Base-by-base conservation (phyloP, 2,113 vertebrate genomes). In the Perca fluviatilis region DNA sequence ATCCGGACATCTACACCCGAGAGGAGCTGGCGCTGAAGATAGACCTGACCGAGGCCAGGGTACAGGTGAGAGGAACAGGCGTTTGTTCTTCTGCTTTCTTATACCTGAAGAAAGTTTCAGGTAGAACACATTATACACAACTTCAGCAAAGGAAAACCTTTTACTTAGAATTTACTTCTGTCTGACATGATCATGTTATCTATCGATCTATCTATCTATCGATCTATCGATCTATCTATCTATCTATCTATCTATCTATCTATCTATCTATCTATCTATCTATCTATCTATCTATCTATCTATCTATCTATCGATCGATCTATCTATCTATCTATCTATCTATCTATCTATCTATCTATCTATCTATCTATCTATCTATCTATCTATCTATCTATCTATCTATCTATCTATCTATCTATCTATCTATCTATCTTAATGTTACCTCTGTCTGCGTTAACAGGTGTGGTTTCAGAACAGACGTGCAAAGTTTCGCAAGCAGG, bases 401-500 rank as follows among this genome's bases (percentile, higher is more conserved):
- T 1, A n/a, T 64, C 19, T 5, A 21, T 33, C 18, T n/a, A 5
- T 60, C 11, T 56, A 19, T 40, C 12, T 9, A 6, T 63, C 1
- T n/a, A 30, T 78, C 9, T 40, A 2, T 30, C 25, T 18, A 56
- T 11, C 6, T 57, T n/a, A 2, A 63, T 15, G 1, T 5, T 15
- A 57, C 47, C 66, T 75, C 2, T 82, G 46, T 85, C 5, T 81
- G 46, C 61, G 23, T 84, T 51, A n/a, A 23, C 95, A 99, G 98
- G 98, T 99, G 25, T 99, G 97, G 97, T 99, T 99, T 95, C 98
- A 99, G 95, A 99, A 99, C 94, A 95, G 98, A 54, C 95, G 98
- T 2, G 98, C 98, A 84, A 99, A 99, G 83, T 99, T 99, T 72
- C 97, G 97, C 18, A 98, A 99, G 85, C 98, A 99, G 90, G 97